phyloP scores from a whole-genome alignment of 2,888 invertebrate species.

The Tachina fera region DNA sequence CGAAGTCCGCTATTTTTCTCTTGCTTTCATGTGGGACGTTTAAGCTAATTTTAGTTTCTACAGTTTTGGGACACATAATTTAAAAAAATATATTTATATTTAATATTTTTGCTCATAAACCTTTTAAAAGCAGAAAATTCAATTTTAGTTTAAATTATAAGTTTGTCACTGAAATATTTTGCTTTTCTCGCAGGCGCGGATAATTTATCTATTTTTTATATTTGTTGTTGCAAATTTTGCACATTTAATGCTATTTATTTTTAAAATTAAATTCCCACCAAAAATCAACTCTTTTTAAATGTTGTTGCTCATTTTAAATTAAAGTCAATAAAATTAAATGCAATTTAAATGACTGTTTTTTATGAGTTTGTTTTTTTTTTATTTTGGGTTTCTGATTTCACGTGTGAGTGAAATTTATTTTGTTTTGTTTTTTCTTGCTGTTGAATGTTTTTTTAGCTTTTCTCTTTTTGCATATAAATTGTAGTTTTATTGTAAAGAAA shows the following conservation, averaged over 20 bases:
- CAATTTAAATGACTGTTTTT: conserved; percentile 42
- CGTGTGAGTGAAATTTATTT: conserved; percentile 39
- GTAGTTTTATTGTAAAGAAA: conserved; percentile 45
- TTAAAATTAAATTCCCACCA: background rate
- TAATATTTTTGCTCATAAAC: no score
- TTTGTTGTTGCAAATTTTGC: background rate
- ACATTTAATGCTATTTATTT: background rate
- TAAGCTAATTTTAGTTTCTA: no score
- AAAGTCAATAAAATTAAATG: conserved; percentile 36
- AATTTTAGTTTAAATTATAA: background rate
- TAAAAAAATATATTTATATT: no score
- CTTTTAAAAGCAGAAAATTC: background rate
- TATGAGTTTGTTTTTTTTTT: conserved; percentile 11
- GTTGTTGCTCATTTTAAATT: conserved; percentile 5
- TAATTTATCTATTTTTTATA: no score
- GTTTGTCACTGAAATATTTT: background rate
- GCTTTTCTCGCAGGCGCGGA: background rate
- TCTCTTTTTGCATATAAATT: conserved; percentile 37
- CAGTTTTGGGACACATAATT: no score
- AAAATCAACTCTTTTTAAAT: background rate
- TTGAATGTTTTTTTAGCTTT: conserved; percentile 11
- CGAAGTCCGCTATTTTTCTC: no score
- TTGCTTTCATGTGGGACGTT: no score
- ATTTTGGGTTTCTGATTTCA: conserved; percentile 43
- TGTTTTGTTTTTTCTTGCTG: background rate